Base-by-base conservation (phyloP, 2,797 vertebrate species). In the Oreortyx pictus region DNA sequence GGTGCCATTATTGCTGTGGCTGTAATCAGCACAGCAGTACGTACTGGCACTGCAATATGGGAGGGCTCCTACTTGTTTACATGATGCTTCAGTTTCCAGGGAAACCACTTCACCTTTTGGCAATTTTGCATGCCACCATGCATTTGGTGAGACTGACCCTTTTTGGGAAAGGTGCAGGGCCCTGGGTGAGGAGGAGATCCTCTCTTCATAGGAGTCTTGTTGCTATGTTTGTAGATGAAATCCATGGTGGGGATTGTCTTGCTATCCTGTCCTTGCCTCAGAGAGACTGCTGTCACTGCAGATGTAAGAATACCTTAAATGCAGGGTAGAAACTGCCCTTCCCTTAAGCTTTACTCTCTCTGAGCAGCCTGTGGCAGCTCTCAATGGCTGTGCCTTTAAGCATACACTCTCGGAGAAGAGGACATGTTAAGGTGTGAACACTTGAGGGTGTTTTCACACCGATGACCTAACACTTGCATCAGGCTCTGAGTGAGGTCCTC, bases 311-410 rank as follows among this genome's bases (percentile, higher is more conserved):
- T 41, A 65, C 46, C 66, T 79, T 33, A 27, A 11, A 1, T 7
- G 16, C 59, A 73, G 62, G 43, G 16, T n/a, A 87, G 49, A 11
- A 84, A 31, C 22, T 72, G 22, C 11, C 65, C 29, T 65, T 73
- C 71, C 43, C 41, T 52, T 27, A 27, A 52, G 16, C 19, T 56
- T 68, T 46, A 56, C 7, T 5, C 60, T 77, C 50, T 52, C 65
- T 92, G 91, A 92, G 93, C 94, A 91, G 62, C 35, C 31, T 88
- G 33, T 5, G 29, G 37, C 39, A 17, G 5, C 22, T 85, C 35
- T 72, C 66, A 41, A 6, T 0, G 1, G 18, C 2, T 64, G 14
- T n/a, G 59, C 31, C 35, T 75, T 77, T 41, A 70, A 82, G 44
- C 8, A 41, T 89, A 43, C 8, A 22, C 37, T 88, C 33, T 3